These are phyloP conservation scores for Dendrocincla fuliginosa DNA, from an alignment of 2,797 vertebrate species.

Conservation along the genomic window DNA sequence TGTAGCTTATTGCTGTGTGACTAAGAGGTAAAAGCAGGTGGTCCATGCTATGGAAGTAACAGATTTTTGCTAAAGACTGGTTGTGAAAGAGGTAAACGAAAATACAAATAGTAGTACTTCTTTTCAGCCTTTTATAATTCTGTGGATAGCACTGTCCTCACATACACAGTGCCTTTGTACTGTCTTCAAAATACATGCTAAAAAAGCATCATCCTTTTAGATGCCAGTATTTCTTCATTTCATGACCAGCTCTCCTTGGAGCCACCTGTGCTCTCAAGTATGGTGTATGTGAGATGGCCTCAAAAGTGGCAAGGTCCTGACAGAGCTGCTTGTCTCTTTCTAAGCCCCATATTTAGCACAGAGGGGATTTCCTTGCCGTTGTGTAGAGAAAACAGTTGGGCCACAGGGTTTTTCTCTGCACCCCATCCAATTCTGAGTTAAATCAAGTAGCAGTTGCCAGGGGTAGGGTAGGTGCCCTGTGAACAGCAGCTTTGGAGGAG, in stretches of 20 bases:
- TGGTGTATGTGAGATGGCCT: neutral
- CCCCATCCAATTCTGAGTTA: neutral
- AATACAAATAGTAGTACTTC: neutral
- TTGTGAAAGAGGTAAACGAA: neutral
- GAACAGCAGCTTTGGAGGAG: neutral
- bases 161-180: neutral
- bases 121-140: neutral
- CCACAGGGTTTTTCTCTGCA: conserved; percentile 17
- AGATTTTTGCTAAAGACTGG: neutral
- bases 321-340: neutral
- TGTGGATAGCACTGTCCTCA: neutral
- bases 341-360: conserved; percentile 16
- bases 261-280: neutral
- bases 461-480: neutral
- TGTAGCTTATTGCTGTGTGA: neutral
- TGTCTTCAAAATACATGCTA: neutral
- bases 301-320: neutral
- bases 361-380: conserved; percentile 53
- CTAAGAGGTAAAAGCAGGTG: neutral
- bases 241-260: neutral
- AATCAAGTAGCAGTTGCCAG: neutral
- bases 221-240: neutral
- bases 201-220: neutral
- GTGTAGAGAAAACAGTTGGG: conserved; percentile 4
- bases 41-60: neutral